Base-by-base conservation (phyloP, 2,888 invertebrate species). In the Cenopis cana region DNA sequence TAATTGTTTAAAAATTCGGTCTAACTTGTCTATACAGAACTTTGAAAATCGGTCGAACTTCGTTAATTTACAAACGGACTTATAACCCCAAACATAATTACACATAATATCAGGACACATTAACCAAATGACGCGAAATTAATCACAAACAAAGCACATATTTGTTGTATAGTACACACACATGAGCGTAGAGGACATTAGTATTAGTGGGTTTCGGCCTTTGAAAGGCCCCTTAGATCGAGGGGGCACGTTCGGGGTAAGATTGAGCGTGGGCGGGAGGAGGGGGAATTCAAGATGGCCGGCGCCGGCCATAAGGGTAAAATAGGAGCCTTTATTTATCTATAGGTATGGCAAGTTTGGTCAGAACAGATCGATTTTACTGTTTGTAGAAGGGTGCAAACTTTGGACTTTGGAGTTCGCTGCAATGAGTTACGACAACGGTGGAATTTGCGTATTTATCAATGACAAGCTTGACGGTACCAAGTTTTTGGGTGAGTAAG, bases 291-390 rank as follows among this genome's bases (percentile, higher is more conserved):
- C 93, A 93, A 93, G 90, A 93, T 93, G 93, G 93, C 91, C 83
- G 88, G 85, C 85, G 89, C 92, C 89, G 93, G 93, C 91, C 93
- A 93, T 93, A 93, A 89, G 93, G 92, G 93, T 92, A 93, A 93
- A 93, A 90, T 89, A 88, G 88, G 84, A 84, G 84, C 81, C 77
- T 86, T 84, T 89, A 85, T 89, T 87, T 88, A 88, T 90, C 86
- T 91, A 86, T 87, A 83, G 86, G 86, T 85, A 75, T 80, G 87
- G 73, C 76, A 89, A 85, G 85, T 84, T 86, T 90, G 93, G 93
- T 93, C 93, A 92, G 89, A 79, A 81, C 74, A 80, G 77, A 91
- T 91, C 83, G 90, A 67, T 71, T 61, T 70, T 57, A n/a, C 54
- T 64, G 50, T 68, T 62, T 50, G 41, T 50, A 46, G 41, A 52